A percentile compares a stretch with the other conserved stretches of the same genome.
Conservation (phyloP, 2,797 vertebrate species). For the Cirrhinus molitorella region DNA sequence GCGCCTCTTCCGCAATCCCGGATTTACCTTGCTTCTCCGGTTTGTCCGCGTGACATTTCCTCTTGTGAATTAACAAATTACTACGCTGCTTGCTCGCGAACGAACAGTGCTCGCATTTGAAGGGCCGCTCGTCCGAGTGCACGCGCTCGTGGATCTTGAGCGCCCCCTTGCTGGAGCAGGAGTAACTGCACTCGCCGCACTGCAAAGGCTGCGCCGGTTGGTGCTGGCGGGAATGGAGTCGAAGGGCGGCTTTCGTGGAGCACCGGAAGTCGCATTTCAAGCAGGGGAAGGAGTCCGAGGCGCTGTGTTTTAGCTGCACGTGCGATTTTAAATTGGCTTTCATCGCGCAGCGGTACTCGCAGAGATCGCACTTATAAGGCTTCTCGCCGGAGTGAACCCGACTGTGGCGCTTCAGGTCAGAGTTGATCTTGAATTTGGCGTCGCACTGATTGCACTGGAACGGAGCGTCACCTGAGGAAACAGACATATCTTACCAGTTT, state of each 20-base stretch:
- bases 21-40: conserved; percentile 72
- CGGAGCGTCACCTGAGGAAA: conserved; percentile 88
- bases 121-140: conserved; percentile 93
- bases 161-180: conserved; percentile 91
- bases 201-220: conserved; percentile 88
- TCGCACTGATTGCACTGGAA: conserved; percentile 96
- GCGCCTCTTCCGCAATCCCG: conserved; percentile 64
- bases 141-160: conserved; percentile 92
- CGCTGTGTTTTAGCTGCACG: conserved; percentile 90
- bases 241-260: conserved; percentile 88
- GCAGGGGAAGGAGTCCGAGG: conserved; percentile 85
- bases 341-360: conserved; percentile 97
- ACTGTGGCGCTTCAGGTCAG: conserved; percentile 95
- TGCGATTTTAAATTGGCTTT: conserved; percentile 98
- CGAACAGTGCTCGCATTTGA: conserved; percentile 88
- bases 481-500: not conserved
- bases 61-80: conserved; percentile 92
- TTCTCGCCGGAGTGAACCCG: conserved; percentile 97
- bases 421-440: conserved; percentile 99
- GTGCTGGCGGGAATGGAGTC: conserved; percentile 90
- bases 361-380: conserved; percentile 95
- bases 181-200: conserved; percentile 91
- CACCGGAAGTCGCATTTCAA: conserved; percentile 90
- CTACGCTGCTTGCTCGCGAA: conserved; percentile 97
- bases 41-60: conserved; percentile 88